Conservation (phyloP, 2,888 invertebrate genomes). For the Lomographa bimaculata region DNA sequence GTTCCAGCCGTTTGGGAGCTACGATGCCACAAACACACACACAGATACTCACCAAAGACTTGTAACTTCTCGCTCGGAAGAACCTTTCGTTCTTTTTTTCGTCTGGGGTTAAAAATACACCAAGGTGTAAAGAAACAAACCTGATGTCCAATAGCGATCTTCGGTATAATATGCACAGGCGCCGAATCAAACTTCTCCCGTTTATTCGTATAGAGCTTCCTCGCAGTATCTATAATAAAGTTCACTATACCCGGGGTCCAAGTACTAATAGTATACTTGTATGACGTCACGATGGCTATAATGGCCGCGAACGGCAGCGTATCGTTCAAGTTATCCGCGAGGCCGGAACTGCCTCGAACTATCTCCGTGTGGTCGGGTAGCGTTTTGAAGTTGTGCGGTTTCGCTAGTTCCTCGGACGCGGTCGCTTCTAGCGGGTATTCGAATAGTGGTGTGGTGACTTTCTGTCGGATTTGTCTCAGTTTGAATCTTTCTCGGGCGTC, state of each 20-base stretch:
- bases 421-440: conserved; percentile 49
- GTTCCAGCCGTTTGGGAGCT: too few species aligned
- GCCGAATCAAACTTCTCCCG: conserved; percentile 70
- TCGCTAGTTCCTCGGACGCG: conserved; percentile 77
- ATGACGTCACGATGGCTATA: conserved; percentile 85
- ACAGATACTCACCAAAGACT: too few species aligned
- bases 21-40: too few species aligned
- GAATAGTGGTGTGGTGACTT: conserved; percentile 61
- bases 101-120: too few species aligned
- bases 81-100: too few species aligned
- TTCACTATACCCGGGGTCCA: conserved; percentile 85
- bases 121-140: conserved; percentile 49
- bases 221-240: conserved; percentile 79
- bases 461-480: conserved; percentile 63
- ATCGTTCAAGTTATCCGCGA: conserved; percentile 58
- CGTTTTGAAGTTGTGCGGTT: conserved; percentile 82
- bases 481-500: conserved; percentile 65
- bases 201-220: conserved; percentile 67
- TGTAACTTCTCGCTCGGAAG: too few species aligned
- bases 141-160: conserved; percentile 83
- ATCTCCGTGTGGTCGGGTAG: conserved; percentile 85
- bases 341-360: conserved; percentile 74
- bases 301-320: conserved; percentile 82
- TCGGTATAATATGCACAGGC: conserved; percentile 84
- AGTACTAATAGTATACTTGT: conserved; percentile 82